Evolutionary conservation across 2,797 vertebrate genomes (phyloP).

Genomic region (Spatula clypeata): DNA sequence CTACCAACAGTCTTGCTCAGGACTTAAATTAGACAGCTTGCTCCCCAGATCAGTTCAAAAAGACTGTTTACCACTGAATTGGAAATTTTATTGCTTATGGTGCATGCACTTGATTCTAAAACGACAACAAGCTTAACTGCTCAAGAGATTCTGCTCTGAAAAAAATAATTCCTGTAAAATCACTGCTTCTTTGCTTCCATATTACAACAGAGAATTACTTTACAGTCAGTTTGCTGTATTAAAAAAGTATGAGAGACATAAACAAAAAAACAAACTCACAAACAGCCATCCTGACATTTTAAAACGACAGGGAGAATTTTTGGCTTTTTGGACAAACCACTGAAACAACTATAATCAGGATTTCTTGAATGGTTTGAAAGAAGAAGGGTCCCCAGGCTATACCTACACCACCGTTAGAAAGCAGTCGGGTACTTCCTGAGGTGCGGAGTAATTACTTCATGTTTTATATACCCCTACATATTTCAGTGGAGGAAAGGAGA

Average conservation of each 20-base stretch:
- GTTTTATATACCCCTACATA: not conserved
- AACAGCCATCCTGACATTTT: not conserved
- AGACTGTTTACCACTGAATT: slow-evolving; percentile 27
- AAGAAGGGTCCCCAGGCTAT: not conserved
- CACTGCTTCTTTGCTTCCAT: not conserved
- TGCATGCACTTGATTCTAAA: not conserved
- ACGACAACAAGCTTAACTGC: slow-evolving; percentile 15
- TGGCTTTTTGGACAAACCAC: slow-evolving; percentile 42
- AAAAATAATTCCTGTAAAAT: slow-evolving; percentile 12
- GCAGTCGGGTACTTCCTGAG: not conserved
- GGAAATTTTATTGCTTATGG: slow-evolving; percentile 32
- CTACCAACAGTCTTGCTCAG: not conserved
- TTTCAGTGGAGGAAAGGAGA: not conserved
- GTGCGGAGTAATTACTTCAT: not conserved
- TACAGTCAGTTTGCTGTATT: not conserved
- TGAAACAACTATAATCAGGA: slow-evolving; percentile 52
- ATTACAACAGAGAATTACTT: not conserved
- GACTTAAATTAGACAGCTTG: slow-evolving; percentile 33
- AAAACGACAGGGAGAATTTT: slow-evolving; percentile 47
- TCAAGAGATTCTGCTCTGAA: slow-evolving; percentile 4
- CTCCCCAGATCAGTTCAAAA: slow-evolving; percentile 2
- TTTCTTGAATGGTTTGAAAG: slow-evolving; percentile 50
- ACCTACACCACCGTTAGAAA: slow-evolving; percentile 21
- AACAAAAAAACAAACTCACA: not conserved
- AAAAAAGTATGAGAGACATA: not conserved